Base-by-base conservation (phyloP, 2,113 vertebrate species). In the Calidris pygmaea region DNA sequence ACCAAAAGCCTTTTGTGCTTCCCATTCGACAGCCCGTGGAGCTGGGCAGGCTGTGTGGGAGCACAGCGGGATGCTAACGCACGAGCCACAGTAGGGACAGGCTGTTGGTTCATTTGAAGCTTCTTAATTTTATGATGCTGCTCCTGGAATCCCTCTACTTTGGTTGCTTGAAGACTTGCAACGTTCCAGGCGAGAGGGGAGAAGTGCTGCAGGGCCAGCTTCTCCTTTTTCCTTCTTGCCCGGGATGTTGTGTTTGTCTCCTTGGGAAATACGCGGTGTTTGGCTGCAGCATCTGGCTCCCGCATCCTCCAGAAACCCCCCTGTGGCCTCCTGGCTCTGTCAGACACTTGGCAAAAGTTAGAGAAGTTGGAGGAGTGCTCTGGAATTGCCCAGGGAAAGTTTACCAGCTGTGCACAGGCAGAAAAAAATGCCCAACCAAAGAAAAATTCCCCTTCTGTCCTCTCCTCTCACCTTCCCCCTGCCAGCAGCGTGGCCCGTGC, bases 301-400 rank as follows among this genome's bases (percentile, higher is more conserved):
- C 85, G 60, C 35, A 27, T 86, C 84, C 63, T 77, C 63, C 68
- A 70, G 56, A 94, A 89, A 59, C 29, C 74, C 12, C 24, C 0
- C 0, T 41, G 71, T 70, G 45, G 55, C 34, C 93, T 92, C 24
- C 50, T 84, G 72, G 30, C 63, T 65, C 83, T 90, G 72, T 63
- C 20, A 71, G 55, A 23, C 20, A 2, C 59, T 90, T 88, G 85
- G 83, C 20, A 5, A 48, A 83, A 37, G 35, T 72, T 66, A n/a
- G 45, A 73, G 74, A 76, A 90, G 67, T 87, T 93, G 88, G 85
- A 91, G 17, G 34, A 3, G 10, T 83, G 62, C 27, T 91, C 85
- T 88, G 71, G 63, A 95, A 66, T 65, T 88, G 83, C 85, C 78
- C 88, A 58, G 82, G 82, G 75, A 94, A 68, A 59, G 29, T 75